Base-by-base conservation (phyloP, 2,797 vertebrate genomes). In the Rhabdophis nuchalis region DNA sequence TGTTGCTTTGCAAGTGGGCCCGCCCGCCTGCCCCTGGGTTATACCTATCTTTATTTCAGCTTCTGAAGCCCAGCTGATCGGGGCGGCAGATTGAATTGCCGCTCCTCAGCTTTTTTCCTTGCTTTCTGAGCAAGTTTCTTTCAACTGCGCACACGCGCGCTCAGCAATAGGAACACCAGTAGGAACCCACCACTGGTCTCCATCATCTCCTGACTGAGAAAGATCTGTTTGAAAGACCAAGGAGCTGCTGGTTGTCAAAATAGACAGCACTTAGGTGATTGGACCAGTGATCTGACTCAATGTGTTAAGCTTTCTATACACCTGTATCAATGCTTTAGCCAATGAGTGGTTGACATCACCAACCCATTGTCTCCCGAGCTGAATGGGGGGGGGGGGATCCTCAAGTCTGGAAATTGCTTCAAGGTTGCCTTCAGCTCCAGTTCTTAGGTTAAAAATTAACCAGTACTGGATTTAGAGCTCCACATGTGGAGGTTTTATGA, bases 371-470 rank as follows among this genome's bases (percentile, higher is more conserved):
- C 14, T n/a, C 8, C 14, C 72, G 86, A 72, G 4, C 16, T 36
- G 53, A 87, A 54, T 57, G 36, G 12, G 9, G 4, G 14, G 3
- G 46, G 46, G 0, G 2, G 14, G 56, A 88, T 52, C 41, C 18
- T 61, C 12, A 64, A 12, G 53, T 85, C 5, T 36, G 50, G 29
- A 23, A 53, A n/a, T 60, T 20, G 46, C 46, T 89, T 92, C 60
- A 57, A 85, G 52, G 18, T 20, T 89, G n/a, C 32, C 88, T 77
- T 92, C 36, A 1, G 5, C 11, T 11, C 5, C 0, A 46, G 61
- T 12, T 93, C 93, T 87, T 8, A 25, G 20, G 89, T 64, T 64
- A 2, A 82, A 77, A 94, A 82, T 10, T 90, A 93, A 91, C 2
- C n/a, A 53, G 91, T 89, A 41, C 41, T 82, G 50, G 90, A 14